Percentiles rank a stretch among this genome's conserved stretches.
Evolutionary conservation across 2,113 vertebrate species (phyloP).

Genomic region (Petrocephalus zakoni): DNA sequence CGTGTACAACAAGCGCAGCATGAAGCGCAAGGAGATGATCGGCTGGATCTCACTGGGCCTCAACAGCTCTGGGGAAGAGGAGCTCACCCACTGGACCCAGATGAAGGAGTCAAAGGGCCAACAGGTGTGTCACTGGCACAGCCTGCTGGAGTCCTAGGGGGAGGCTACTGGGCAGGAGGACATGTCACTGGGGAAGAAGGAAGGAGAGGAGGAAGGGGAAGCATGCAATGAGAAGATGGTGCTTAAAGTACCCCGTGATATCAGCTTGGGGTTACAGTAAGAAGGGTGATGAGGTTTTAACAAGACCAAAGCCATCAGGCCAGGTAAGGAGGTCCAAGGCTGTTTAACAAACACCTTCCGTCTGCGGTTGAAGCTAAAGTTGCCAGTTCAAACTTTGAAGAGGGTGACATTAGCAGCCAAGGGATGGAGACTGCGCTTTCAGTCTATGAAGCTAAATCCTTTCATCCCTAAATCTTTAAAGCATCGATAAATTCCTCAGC

Average conservation of each 20-base stretch:
- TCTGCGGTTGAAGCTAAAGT: not conserved
- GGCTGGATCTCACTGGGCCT: slow-evolving; percentile 96
- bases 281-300: not conserved
- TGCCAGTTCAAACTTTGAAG: not conserved
- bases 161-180: not conserved
- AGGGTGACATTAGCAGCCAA: not conserved
- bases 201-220: not conserved
- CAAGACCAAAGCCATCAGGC: not conserved
- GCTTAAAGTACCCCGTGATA: not conserved
- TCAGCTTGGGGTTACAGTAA: not conserved
- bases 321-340: not conserved
- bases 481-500: not conserved
- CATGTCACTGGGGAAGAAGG: not conserved
- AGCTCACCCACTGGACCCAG: slow-evolving; percentile 92
- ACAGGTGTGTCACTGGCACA: slow-evolving; percentile 94
- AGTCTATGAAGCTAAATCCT: not conserved
- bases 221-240: not conserved
- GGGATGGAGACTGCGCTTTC: not conserved
- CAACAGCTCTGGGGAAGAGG: slow-evolving; percentile 96
- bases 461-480: not conserved
- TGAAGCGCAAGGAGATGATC: slow-evolving; percentile 97
- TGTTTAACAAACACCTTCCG: not conserved
- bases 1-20: slow-evolving; percentile 95
- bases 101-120: slow-evolving; percentile 98
- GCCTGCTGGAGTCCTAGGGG: slow-evolving; percentile 81